Evolutionary conservation across 2,113 vertebrate species (phyloP).

Genomic region (Anolis sagrei): DNA sequence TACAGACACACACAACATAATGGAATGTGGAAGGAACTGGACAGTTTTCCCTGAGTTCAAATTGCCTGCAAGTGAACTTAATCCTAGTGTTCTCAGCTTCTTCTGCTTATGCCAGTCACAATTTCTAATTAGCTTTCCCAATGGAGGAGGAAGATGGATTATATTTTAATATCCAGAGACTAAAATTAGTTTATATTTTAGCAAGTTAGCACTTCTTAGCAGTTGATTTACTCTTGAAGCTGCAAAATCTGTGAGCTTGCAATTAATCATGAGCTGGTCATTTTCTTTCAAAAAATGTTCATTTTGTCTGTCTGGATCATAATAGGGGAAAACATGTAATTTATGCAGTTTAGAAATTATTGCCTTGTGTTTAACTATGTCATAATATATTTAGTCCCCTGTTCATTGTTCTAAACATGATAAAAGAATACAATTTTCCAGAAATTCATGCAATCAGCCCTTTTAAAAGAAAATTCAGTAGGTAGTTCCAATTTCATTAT

Average conservation of each 20-base stretch:
- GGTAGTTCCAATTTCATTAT: constrained; percentile 9
- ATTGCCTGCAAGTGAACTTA: constrained; percentile 70
- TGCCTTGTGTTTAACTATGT: constrained; percentile 78
- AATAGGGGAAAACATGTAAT: constrained; percentile 80
- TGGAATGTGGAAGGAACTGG: constrained; percentile 64
- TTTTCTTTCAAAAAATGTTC: constrained; percentile 70
- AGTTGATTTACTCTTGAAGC: constrained; percentile 86
- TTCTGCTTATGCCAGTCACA: constrained; percentile 83
- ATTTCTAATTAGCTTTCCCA: constrained; percentile 89
- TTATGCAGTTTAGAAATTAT: constrained; percentile 83
- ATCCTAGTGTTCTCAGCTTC: constrained; percentile 79
- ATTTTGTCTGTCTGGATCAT: constrained; percentile 78
- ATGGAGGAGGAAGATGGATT: constrained; percentile 89
- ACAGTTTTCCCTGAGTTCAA: constrained; percentile 68
- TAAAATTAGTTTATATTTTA: constrained; percentile 92
- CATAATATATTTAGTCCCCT: constrained; percentile 71
- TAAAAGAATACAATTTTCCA: constrained; percentile 55
- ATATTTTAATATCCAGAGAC: constrained; percentile 91
- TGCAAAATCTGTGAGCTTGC: constrained; percentile 85
- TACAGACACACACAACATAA: background rate
- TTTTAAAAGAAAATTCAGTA: constrained; percentile 23
- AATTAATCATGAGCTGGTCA: constrained; percentile 76
- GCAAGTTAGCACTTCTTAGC: constrained; percentile 88
- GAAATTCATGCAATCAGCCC: constrained; percentile 58
- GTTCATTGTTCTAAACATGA: constrained; percentile 60